phyloP scores from a whole-genome alignment of 2,888 invertebrate species.

The Melanchra persicariae region DNA sequence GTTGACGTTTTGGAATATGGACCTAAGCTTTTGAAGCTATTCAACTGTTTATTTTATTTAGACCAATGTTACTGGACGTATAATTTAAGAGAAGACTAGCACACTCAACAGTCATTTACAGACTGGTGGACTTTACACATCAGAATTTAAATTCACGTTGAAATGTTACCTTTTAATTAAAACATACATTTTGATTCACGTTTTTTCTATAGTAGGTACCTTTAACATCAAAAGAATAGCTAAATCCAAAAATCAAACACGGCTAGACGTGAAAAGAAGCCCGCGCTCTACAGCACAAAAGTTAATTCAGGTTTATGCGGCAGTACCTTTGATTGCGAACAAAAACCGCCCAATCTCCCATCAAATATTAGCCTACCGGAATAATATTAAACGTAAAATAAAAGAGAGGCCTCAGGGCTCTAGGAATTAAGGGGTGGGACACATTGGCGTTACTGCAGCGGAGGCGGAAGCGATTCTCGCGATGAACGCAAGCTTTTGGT shows the following conservation, averaged over 20 bases:
- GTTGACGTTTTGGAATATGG: too few relatives aligned
- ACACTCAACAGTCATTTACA: too few relatives aligned
- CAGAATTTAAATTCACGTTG: too few relatives aligned
- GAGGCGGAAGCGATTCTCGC: neutral
- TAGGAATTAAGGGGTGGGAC: slow-evolving; percentile 34
- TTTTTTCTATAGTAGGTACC: neutral
- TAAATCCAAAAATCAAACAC: slow-evolving; percentile 25
- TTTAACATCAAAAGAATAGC: slow-evolving; percentile 38
- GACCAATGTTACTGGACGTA: too few relatives aligned
- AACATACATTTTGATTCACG: neutral
- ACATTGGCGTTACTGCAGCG: slow-evolving; percentile 22
- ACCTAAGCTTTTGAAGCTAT: too few relatives aligned
- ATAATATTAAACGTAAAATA: slow-evolving; percentile 65
- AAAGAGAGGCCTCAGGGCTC: slow-evolving; percentile 58
- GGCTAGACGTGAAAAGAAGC: slow-evolving; percentile 22
- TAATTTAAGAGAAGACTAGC: too few relatives aligned
- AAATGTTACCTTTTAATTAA: too few relatives aligned
- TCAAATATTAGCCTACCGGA: slow-evolving; percentile 63
- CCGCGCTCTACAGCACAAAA: slow-evolving; percentile 25
- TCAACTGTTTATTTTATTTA: too few relatives aligned
- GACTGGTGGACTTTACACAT: too few relatives aligned
- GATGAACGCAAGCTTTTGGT: neutral
- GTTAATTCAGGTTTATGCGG: slow-evolving; percentile 45
- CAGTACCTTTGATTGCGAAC: slow-evolving; percentile 62
- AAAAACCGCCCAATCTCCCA: slow-evolving; percentile 63